These are phyloP conservation scores for Oppia nitens DNA, from an alignment of 1,140 invertebrate species.

Conservation along the genomic window DNA sequence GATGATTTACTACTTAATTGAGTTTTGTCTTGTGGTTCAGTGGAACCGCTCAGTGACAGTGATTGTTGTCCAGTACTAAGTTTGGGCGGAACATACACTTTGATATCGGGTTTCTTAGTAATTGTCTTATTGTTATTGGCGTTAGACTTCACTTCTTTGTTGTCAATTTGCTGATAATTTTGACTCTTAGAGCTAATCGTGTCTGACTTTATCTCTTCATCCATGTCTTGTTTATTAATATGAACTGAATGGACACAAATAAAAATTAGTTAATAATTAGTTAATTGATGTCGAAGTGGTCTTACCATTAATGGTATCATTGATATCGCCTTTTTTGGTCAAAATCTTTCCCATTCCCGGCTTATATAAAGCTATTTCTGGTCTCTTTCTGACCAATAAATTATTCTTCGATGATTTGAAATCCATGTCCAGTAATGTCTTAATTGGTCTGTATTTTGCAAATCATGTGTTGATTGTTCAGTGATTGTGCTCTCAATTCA, in stretches of 20 bases:
- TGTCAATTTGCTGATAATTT: background rate
- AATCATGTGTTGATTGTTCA: no score
- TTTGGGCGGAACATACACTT: slow-evolving; percentile 25
- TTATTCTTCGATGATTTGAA: background rate
- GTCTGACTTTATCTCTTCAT: background rate
- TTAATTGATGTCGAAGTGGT: background rate
- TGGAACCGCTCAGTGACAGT: no score
- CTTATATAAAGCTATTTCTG: slow-evolving; percentile 34
- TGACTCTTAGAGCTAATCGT: background rate
- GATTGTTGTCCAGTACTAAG: no score
- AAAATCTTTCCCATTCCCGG: slow-evolving; percentile 42
- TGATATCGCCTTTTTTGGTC: slow-evolving; percentile 32
- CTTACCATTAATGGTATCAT: slow-evolving; percentile 28
- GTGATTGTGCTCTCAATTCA: no score
- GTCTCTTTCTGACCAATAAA: slow-evolving; percentile 27
- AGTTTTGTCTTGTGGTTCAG: no score
- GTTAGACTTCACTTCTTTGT: no score
- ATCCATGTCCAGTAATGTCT: no score
- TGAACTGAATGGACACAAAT: background rate
- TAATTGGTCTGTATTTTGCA: no score
- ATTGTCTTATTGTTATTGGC: slow-evolving; percentile 3
- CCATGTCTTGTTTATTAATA: background rate
- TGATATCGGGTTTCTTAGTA: slow-evolving; percentile 23
- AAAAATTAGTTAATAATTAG: background rate
- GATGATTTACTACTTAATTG: no score